Percentiles rank a stretch among this genome's conserved stretches.
phyloP scores from a whole-genome alignment of 2,797 vertebrate species.

The Nannoperca obscura region DNA sequence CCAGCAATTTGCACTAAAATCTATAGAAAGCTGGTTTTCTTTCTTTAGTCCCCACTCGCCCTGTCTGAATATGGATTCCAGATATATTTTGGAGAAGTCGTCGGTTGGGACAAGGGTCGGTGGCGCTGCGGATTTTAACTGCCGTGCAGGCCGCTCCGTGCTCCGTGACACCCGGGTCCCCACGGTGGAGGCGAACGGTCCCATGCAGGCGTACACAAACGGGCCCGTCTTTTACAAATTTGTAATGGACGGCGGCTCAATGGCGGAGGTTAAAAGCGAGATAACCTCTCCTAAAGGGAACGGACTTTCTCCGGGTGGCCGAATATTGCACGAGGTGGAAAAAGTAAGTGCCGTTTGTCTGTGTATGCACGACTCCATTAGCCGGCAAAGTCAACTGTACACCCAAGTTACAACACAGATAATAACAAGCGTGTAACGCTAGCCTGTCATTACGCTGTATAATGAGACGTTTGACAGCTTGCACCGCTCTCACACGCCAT shows the following conservation, averaged over 20 bases:
- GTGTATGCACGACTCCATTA: constrained; percentile 11
- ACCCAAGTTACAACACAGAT: constrained; percentile 8
- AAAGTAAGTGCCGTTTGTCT: constrained; percentile 79
- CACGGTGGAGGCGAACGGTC: constrained; percentile 61
- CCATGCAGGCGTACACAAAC: constrained; percentile 68
- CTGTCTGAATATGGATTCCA: constrained; percentile 84
- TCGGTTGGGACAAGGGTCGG: constrained; percentile 72
- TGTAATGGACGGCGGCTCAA: constrained; percentile 70
- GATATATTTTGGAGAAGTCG: constrained; percentile 81
- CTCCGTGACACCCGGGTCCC: constrained; percentile 69
- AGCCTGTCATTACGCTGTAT: constrained; percentile 2
- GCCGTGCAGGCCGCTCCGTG: constrained; percentile 72
- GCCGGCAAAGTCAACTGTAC: constrained; percentile 26
- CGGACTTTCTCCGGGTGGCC: constrained; percentile 64
- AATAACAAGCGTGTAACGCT: background rate
- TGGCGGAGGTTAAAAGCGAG: constrained; percentile 64
- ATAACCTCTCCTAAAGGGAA: constrained; percentile 66
- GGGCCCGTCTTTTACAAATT: constrained; percentile 71
- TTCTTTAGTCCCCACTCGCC: constrained; percentile 78
- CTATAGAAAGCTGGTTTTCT: constrained; percentile 79
- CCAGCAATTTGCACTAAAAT: constrained; percentile 77
- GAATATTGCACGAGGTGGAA: constrained; percentile 73
- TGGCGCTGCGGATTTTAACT: constrained; percentile 68
- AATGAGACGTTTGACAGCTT: constrained; percentile 25
- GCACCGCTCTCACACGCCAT: constrained; percentile 6